These are phyloP conservation scores for Gallinago stenura DNA, from an alignment of 2,797 vertebrate genomes.

Conservation along the genomic window DNA sequence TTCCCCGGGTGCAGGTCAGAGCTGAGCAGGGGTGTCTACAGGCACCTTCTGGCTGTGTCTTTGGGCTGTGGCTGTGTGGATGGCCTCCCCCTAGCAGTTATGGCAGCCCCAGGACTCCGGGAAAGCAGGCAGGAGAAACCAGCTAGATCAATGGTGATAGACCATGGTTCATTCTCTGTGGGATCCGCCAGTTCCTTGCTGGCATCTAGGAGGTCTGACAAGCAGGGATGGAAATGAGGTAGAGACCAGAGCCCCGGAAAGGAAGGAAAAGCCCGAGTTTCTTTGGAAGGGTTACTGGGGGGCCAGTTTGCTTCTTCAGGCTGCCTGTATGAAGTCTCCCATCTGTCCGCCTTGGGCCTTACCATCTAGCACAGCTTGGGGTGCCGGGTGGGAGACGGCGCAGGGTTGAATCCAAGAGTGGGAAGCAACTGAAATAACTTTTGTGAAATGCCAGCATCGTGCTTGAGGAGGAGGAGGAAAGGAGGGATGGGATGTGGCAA, in stretches of 20 bases:
- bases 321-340: neutral
- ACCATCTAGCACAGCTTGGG: neutral
- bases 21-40: neutral
- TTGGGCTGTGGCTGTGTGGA: neutral
- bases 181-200: neutral
- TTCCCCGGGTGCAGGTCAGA: neutral
- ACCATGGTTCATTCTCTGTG: accelerated
- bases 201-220: neutral
- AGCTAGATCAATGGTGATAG: neutral
- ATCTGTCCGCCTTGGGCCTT: slow-evolving; percentile 10
- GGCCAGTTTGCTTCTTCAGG: neutral
- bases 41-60: slow-evolving; percentile 10
- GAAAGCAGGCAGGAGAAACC: neutral
- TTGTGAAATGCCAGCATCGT: slow-evolving; percentile 66
- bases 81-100: neutral
- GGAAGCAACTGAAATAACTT: slow-evolving; percentile 68
- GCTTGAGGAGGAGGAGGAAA: slow-evolving; percentile 56
- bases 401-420: slow-evolving; percentile 44
- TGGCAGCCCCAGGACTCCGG: neutral
- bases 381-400: slow-evolving; percentile 26
- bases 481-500: neutral
- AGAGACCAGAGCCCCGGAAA: neutral
- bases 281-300: neutral
- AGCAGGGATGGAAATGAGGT: neutral
- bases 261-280: neutral